Percentiles rank a stretch among this genome's conserved stretches.
These are phyloP conservation scores for Notospermus geniculatus DNA, from an alignment of 1,140 invertebrate genomes.

Conservation along the genomic window DNA sequence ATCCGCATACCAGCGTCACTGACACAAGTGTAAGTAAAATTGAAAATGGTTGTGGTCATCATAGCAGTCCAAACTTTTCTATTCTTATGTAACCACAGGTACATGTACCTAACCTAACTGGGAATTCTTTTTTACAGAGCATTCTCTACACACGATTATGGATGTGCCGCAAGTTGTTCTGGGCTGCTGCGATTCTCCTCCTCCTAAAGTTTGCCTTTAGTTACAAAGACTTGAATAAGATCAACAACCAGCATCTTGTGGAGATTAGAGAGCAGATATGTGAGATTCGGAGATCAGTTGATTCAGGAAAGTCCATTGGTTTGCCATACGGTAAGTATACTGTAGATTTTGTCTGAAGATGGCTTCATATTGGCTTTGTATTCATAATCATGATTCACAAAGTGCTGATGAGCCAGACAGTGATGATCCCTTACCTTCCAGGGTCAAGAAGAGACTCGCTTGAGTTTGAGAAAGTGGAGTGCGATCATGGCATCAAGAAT, in stretches of 20 bases:
- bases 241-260: slow-evolving; percentile 49
- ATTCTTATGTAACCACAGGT: not conserved
- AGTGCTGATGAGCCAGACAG: too few species aligned
- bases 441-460: not conserved
- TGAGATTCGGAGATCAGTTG: slow-evolving; percentile 29
- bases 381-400: too few species aligned
- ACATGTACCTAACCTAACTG: not conserved
- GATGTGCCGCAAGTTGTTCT: slow-evolving; percentile 40
- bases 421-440: not conserved
- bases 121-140: slow-evolving; percentile 32
- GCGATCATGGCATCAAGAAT: too few species aligned
- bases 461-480: too few species aligned
- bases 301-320: slow-evolving; percentile 3
- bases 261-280: slow-evolving; percentile 50
- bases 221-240: slow-evolving; percentile 48
- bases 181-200: slow-evolving; percentile 30
- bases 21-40: slow-evolving; percentile 8
- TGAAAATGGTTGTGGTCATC: too few species aligned
- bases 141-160: slow-evolving; percentile 40
- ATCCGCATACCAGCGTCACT: not conserved
- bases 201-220: slow-evolving; percentile 33
- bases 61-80: not conserved
- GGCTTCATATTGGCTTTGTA: too few species aligned
- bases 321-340: slow-evolving; percentile 4
- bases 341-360: too few species aligned